Evolutionary conservation across 2,113 vertebrate genomes (phyloP), one percentile per base, ranked within the genome.

Genomic region (Myotis lucifugus): DNA sequence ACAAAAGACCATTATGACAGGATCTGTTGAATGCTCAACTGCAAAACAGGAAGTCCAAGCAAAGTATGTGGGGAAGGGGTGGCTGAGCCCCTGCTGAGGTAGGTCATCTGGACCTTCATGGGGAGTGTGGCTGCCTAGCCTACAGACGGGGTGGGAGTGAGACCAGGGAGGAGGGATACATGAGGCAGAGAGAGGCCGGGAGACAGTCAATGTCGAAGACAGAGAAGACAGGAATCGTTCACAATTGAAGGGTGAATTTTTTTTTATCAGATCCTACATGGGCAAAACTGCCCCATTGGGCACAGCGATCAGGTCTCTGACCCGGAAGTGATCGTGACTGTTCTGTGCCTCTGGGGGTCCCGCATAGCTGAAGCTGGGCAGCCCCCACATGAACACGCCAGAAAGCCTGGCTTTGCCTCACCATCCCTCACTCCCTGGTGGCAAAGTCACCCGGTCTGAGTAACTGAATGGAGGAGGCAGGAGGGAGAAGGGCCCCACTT

Each of bases 371-470:
- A 37, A 29, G 34, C 54, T 19, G 32, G 15, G 17, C 21, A n/a
- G 12, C 25, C 25, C 81, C 40, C n/a, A 72, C 66, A 66, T 1
- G 40, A 1, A 0, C 83, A 52, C 14, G 9, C 1, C 0, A 19
- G 79, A 66, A 32, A 67, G 10, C 37, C 3, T 2, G 40, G 11
- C 37, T 27, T 48, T 32, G 52, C 21, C 15, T 21, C 25, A 29
- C 0, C 11, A 17, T 8, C n/a, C 37, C 48, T 64, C 40, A 29
- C 3, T 11, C 1, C 0, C 7, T 12, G 14, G 29, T 12, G 32
- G 34, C 32, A 13, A 46, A 76, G 32, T 70, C 64, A 37, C 9
- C 11, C 50, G 29, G 37, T 34, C 4, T 86, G 67, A 82, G 29
- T 13, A 4, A 34, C 13, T 27, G 10, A 34, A 23, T 27, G 10